Percentiles rank a stretch among this genome's conserved stretches.
These are phyloP conservation scores for Copsychus sechellarum DNA, from an alignment of 2,113 vertebrate genomes.

Conservation along the genomic window DNA sequence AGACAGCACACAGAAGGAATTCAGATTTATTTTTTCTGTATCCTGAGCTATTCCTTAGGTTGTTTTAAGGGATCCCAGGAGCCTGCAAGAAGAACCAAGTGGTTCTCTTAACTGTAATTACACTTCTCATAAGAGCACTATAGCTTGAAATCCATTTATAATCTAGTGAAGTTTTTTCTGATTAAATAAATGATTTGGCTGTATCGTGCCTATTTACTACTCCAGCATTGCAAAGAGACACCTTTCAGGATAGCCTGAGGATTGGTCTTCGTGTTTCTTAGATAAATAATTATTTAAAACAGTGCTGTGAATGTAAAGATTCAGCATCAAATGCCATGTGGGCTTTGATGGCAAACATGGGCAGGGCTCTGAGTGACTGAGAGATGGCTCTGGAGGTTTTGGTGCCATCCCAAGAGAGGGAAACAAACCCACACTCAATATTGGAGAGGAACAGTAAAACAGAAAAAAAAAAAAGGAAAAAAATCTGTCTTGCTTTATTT, in stretches of 20 bases:
- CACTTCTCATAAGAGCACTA: constrained; percentile 34
- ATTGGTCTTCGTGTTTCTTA: neutral
- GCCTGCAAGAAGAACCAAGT: neutral
- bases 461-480: neutral
- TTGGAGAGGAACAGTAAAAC: neutral
- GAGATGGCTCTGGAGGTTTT: neutral
- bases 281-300: neutral
- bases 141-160: constrained; percentile 40
- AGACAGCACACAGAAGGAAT: neutral
- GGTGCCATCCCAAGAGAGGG: neutral
- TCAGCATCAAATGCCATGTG: neutral
- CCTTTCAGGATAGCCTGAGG: neutral
- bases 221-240: neutral
- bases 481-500: neutral
- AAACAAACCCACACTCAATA: neutral
- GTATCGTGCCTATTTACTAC: neutral
- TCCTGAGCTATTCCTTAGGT: neutral
- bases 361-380: neutral
- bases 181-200: constrained; percentile 40
- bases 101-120: constrained; percentile 42
- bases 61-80: constrained; percentile 13
- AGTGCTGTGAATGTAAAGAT: neutral
- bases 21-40: neutral
- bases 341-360: neutral
- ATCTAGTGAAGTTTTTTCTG: neutral